Base-by-base conservation (phyloP, 1,140 invertebrate species). In the Aphelinus atriplicis region DNA sequence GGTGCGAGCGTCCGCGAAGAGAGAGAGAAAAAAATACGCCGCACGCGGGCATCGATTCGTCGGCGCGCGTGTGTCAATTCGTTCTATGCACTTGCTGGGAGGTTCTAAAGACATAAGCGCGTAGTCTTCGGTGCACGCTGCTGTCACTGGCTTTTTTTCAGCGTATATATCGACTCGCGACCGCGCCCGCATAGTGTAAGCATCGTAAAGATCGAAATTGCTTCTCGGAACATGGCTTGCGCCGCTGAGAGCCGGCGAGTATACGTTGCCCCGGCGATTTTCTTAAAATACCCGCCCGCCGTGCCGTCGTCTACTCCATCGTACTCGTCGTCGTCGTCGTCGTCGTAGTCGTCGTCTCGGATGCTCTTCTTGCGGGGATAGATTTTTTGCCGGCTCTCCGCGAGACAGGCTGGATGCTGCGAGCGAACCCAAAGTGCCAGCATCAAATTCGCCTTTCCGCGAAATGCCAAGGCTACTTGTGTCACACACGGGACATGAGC, bases 131-230 rank as follows among this genome's bases (percentile, higher is more conserved):
- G 51, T 26, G 51, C n/a, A 10, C 7, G 62, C 45, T 7, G 9
- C 3, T 62, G n/a, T 73, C 26, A 26, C 26, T 26, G 26, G 26
- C 26, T 26, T 26, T 26, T 26, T 26, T 26, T 26, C 26, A 26
- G 26, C 26, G 26, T 26, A 26, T 26, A 26, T 26, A 68, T 74
- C 65, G 50, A 55, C 10, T 26, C 61, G 60, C 43, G 53, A 55
- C 65, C 72, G 61, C 65, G 62, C 64, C 72, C 65, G 58, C 48
- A 56, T 62, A 81, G 82, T 81, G 81, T 83, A 83, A 83, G 82
- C 83, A 83, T 84, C 82, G 83, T 84, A 83, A 83, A 84, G 82
- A 84, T 82, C 82, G 83, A 80, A 83, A 84, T 83, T 82, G 80
- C 79, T 84, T 83, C 83, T 83, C 63, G 79, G 83, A 84, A 82